Conservation (phyloP, 2,888 invertebrate genomes). For the Serrognathus titanus region DNA sequence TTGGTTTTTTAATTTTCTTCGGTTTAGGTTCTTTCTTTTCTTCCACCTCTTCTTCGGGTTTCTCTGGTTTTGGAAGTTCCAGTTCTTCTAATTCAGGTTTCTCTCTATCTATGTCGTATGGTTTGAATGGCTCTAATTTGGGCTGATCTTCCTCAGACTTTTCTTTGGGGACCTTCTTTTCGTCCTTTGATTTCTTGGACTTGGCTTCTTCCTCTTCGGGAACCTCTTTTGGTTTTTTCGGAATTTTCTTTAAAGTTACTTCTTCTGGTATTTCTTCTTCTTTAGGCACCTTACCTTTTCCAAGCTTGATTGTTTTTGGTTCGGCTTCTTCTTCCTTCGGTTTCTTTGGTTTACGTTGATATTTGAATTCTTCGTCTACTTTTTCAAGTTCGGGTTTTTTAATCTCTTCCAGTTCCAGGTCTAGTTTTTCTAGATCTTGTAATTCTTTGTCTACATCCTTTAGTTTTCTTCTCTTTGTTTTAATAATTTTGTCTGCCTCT, state of each 20-base stretch:
- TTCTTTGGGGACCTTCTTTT: conserved; percentile 18
- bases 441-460: conserved; percentile 43
- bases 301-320: conserved; percentile 37
- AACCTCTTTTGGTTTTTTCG: conserved; percentile 32
- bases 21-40: conserved; percentile 38
- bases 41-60: conserved; percentile 21
- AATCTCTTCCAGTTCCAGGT: conserved; percentile 46
- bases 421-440: conserved; percentile 47
- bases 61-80: conserved; percentile 26
- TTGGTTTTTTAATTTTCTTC: conserved; percentile 40
- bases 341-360: conserved; percentile 26
- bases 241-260: conserved; percentile 42
- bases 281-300: conserved; percentile 41
- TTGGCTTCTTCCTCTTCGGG: conserved; percentile 11
- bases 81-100: conserved; percentile 41
- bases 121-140: conserved; percentile 42
- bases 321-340: conserved; percentile 27
- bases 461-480: conserved; percentile 41
- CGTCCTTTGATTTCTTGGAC: conserved; percentile 12
- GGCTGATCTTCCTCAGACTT: conserved; percentile 36
- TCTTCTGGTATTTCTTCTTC: conserved; percentile 33
- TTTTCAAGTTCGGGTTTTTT: conserved; percentile 44
- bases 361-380: conserved; percentile 40
- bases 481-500: conserved; percentile 46
- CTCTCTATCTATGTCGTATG: conserved; percentile 44